Evolutionary conservation across 2,888 invertebrate species (phyloP).

Genomic region (Micoletzkya japonica): DNA sequence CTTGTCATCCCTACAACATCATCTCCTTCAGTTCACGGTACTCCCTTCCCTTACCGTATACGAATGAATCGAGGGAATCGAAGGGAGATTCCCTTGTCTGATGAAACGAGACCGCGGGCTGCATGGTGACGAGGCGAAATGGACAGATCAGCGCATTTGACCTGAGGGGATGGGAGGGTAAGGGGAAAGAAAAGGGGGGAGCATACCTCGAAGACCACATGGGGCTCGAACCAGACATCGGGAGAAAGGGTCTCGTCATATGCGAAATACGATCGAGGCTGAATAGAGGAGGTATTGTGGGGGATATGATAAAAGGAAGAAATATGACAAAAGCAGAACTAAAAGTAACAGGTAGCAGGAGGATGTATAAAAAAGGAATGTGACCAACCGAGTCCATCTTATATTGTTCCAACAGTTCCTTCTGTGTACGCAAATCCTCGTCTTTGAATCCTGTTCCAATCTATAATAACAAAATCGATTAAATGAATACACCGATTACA

Average conservation of each 20-base stretch:
- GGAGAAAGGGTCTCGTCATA: conserved; percentile 77
- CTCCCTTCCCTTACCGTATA: conserved; percentile 66
- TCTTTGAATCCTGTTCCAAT: conserved; percentile 93
- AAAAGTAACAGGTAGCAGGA: not conserved
- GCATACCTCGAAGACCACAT: conserved; percentile 84
- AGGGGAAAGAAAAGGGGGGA: not conserved
- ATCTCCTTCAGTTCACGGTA: not conserved
- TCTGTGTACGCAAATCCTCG: conserved; percentile 80
- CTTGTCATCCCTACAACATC: conserved; percentile 79
- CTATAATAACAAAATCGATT: conserved; percentile 64
- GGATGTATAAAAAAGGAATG: not conserved
- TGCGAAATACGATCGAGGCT: conserved; percentile 73
- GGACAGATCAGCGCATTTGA: conserved; percentile 91
- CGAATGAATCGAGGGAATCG: conserved; percentile 91
- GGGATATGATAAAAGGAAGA: not conserved
- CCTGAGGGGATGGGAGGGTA: too few relatives aligned
- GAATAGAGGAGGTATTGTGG: not conserved
- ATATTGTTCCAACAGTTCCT: conserved; percentile 77
- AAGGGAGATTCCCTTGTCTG: conserved; percentile 75
- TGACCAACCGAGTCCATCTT: conserved; percentile 70
- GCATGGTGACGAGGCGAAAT: conserved; percentile 91
- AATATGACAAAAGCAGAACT: not conserved
- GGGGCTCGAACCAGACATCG: conserved; percentile 86
- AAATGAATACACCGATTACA: not conserved
- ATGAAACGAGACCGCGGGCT: conserved; percentile 75